Conservation (phyloP, 2,888 invertebrate species). For the Resseliella maxima region DNA sequence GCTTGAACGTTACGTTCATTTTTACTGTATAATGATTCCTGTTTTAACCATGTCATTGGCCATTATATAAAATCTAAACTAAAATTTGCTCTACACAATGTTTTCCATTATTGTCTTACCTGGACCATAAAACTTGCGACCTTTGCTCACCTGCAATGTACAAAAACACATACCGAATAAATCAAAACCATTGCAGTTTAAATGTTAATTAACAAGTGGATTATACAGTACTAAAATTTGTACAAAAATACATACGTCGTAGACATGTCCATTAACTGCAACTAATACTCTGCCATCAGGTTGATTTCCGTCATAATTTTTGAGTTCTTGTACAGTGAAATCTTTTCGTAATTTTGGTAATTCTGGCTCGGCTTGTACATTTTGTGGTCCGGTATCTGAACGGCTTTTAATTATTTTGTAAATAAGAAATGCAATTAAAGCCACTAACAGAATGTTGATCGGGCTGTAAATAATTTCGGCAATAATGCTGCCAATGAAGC, state of each 20-base stretch:
- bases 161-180: background rate
- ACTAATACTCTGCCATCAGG: slow-evolving; percentile 89
- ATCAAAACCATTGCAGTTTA: background rate
- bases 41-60: slow-evolving; percentile 29
- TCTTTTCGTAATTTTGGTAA: slow-evolving; percentile 88
- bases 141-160: background rate
- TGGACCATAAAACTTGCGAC: slow-evolving; percentile 56
- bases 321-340: slow-evolving; percentile 88
- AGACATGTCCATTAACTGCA: slow-evolving; percentile 94
- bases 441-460: slow-evolving; percentile 76
- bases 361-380: slow-evolving; percentile 68
- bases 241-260: slow-evolving; percentile 74
- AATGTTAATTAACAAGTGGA: slow-evolving; percentile 57
- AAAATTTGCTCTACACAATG: background rate
- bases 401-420: slow-evolving; percentile 79
- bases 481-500: background rate
- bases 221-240: too few relatives aligned
- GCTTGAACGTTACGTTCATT: background rate
- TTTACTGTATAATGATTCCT: background rate
- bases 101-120: slow-evolving; percentile 53
- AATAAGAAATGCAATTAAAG: slow-evolving; percentile 76
- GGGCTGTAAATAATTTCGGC: slow-evolving; percentile 77
- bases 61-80: background rate
- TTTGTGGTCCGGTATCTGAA: slow-evolving; percentile 64
- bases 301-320: slow-evolving; percentile 86